These are phyloP conservation scores for Tetraodon nigroviridis DNA, from an alignment of 2,113 vertebrate genomes.

Conservation along the genomic window DNA sequence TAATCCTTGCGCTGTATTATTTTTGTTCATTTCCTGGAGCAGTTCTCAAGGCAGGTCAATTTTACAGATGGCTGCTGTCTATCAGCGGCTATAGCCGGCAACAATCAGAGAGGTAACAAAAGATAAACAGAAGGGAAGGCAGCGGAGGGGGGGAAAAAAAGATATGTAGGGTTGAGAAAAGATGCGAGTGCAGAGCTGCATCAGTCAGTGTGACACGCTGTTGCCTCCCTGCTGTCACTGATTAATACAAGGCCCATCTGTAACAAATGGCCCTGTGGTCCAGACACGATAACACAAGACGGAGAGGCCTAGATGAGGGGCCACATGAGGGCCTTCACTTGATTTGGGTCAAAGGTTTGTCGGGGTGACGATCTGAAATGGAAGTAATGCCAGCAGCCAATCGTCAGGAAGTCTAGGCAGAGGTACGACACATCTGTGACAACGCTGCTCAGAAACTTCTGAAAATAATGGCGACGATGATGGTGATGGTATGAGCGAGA, in stretches of 20 bases:
- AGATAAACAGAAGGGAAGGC: conserved; percentile 20
- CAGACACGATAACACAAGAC: conserved; percentile 56
- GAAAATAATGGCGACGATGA: not conserved
- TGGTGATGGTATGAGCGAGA: not conserved
- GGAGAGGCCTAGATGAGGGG: conserved; percentile 41
- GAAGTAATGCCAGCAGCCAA: conserved; percentile 21
- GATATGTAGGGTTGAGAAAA: conserved; percentile 35
- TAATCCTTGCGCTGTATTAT: conserved; percentile 58
- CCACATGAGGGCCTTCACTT: conserved; percentile 40
- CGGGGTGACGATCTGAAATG: conserved; percentile 42
- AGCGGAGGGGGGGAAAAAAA: conserved; percentile 11
- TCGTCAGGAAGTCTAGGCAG: conserved; percentile 22
- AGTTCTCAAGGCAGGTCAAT: conserved; percentile 64
- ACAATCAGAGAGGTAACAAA: conserved; percentile 62
- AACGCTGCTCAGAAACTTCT: conserved; percentile 10
- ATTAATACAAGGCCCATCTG: conserved; percentile 68
- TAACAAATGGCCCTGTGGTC: conserved; percentile 73
- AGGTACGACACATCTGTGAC: conserved; percentile 11
- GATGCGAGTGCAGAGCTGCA: conserved; percentile 59
- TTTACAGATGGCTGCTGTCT: conserved; percentile 78
- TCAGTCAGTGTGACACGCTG: conserved; percentile 64
- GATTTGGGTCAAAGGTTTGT: conserved; percentile 54
- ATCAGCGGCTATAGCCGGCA: conserved; percentile 59
- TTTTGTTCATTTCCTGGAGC: conserved; percentile 58
- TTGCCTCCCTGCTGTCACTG: conserved; percentile 61